These are phyloP conservation scores for Pachyseris speciosa DNA, from an alignment of 64 coral and sea anemone species.

Conservation along the genomic window DNA sequence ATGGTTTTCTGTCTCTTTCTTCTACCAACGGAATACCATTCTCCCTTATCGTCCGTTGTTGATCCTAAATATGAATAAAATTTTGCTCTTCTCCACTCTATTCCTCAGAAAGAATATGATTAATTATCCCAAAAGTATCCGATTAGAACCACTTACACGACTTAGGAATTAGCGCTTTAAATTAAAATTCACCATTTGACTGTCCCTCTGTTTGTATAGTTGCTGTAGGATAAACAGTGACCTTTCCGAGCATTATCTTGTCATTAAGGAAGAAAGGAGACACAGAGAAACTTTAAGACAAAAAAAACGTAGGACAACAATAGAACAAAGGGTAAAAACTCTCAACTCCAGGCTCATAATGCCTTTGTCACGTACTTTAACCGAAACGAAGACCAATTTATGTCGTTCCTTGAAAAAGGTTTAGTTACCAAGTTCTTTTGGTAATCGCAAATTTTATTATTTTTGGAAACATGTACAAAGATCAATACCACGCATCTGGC, in stretches of 20 bases:
- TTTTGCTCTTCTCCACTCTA: neutral
- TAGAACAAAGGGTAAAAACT: too few relatives aligned
- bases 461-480: too few relatives aligned
- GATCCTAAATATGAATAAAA: neutral
- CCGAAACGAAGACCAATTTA: too few relatives aligned
- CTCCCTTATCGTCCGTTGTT: neutral
- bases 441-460: too few relatives aligned
- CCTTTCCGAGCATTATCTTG: neutral
- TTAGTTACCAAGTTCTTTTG: too few relatives aligned
- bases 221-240: neutral
- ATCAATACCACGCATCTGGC: too few relatives aligned
- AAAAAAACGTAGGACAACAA: neutral
- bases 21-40: neutral
- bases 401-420: too few relatives aligned
- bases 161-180: neutral
- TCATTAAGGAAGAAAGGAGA: neutral
- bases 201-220: conserved; percentile 2
- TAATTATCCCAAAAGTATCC: neutral
- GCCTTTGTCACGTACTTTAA: too few relatives aligned
- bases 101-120: neutral
- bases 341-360: too few relatives aligned
- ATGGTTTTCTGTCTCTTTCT: neutral
- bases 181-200: conserved; percentile 1
- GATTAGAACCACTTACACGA: conserved; percentile 7
- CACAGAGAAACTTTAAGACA: too few relatives aligned